These are phyloP conservation scores for Benthosema pterotum DNA, from an alignment of 2,797 vertebrate species.

Conservation along the genomic window DNA sequence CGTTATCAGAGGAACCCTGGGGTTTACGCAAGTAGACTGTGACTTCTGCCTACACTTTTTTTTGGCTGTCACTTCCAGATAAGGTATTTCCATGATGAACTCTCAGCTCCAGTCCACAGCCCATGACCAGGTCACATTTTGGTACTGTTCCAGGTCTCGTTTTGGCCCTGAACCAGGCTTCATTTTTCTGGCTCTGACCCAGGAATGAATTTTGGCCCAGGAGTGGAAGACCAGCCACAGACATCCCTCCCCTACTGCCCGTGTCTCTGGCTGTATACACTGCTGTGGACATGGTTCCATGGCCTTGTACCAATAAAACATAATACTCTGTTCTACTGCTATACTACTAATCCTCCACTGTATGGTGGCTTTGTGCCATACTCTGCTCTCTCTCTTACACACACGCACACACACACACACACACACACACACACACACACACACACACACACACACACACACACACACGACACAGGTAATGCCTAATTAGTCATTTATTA, in stretches of 20 bases:
- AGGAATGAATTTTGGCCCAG: slow-evolving; percentile 41
- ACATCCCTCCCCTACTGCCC: neutral
- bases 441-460: slow-evolving; percentile 29
- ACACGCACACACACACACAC: slow-evolving; percentile 35
- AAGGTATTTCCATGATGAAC: too few species aligned
- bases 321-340: slow-evolving; percentile 37
- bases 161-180: too few species aligned
- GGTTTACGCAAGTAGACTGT: too few species aligned
- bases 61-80: too few species aligned
- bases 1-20: too few species aligned
- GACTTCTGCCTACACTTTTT: too few species aligned
- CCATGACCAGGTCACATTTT: too few species aligned
- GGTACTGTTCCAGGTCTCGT: too few species aligned
- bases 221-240: slow-evolving; percentile 40
- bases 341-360: slow-evolving; percentile 62
- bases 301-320: slow-evolving; percentile 63
- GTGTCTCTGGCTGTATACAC: slow-evolving; percentile 59
- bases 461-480: slow-evolving; percentile 13
- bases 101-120: too few species aligned
- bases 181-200: too few species aligned
- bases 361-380: slow-evolving; percentile 52
- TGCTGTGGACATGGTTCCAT: slow-evolving; percentile 61
- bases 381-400: slow-evolving; percentile 46
- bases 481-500: too few species aligned
- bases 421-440: slow-evolving; percentile 26